phyloP scores from a whole-genome alignment of 2,888 invertebrate genomes.

The Mesochorus sp. region DNA sequence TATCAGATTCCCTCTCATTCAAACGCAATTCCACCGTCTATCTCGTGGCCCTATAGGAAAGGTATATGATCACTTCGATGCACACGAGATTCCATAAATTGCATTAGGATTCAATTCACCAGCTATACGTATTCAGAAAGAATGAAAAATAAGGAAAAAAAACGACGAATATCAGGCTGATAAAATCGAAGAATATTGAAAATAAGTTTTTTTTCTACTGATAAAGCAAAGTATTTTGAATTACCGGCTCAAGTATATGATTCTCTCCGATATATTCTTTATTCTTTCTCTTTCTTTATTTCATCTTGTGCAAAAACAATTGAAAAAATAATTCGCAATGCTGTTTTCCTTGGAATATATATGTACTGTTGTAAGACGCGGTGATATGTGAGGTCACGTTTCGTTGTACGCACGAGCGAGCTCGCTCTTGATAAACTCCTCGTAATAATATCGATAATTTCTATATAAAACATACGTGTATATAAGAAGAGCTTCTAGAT shows the following conservation, averaged over 20 bases:
- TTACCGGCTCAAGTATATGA: not conserved
- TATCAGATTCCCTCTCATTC: too few relatives aligned
- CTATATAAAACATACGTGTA: not conserved
- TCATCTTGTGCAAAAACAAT: conserved; percentile 41
- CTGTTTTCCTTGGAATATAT: conserved; percentile 71
- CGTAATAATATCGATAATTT: conserved; percentile 11
- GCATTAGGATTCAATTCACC: too few relatives aligned
- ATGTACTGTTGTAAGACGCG: conserved; percentile 43
- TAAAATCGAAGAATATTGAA: not conserved
- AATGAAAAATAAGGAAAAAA: too few relatives aligned
- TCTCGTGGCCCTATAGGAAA: too few relatives aligned
- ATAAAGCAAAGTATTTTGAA: conserved; percentile 10
- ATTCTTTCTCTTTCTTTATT: not conserved
- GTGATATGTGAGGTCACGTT: conserved; percentile 59
- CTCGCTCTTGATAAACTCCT: conserved; percentile 25
- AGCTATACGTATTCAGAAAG: too few relatives aligned
- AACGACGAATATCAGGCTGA: too few relatives aligned
- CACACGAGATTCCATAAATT: too few relatives aligned
- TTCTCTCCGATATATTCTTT: not conserved
- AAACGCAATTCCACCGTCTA: too few relatives aligned
- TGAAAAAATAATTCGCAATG: conserved; percentile 67
- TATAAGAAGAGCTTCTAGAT: not conserved
- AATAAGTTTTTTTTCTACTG: conserved; percentile 1
- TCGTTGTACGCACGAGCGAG: conserved; percentile 28
- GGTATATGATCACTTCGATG: too few relatives aligned